A percentile compares a stretch with the other conserved stretches of the same genome.
Conservation (phyloP, 2,888 invertebrate genomes). For the Amphimallon solstitiale region DNA sequence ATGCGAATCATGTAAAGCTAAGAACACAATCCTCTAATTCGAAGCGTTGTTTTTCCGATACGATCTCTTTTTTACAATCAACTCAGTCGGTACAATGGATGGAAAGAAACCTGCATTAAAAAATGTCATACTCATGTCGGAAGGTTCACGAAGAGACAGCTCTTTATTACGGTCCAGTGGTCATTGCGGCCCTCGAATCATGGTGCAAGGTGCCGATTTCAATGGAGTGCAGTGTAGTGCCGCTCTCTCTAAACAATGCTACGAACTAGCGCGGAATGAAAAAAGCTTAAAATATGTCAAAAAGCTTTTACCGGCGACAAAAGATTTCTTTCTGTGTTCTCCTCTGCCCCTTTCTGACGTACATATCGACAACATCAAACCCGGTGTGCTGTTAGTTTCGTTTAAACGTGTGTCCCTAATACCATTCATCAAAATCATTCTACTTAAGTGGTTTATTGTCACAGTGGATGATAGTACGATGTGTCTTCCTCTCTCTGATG, state of each 20-base stretch:
- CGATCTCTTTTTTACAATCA: neutral
- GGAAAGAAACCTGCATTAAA: constrained; percentile 5
- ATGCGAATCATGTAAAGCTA: too few relatives aligned
- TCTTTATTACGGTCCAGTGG: constrained; percentile 46
- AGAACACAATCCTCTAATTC: too few relatives aligned
- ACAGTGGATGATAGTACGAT: constrained; percentile 43
- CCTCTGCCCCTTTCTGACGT: constrained; percentile 1
- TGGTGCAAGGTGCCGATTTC: constrained; percentile 44
- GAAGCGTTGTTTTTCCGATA: neutral
- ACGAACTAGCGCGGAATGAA: constrained; percentile 46
- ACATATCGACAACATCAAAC: neutral
- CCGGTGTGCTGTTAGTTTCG: neutral
- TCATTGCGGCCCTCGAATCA: constrained; percentile 37
- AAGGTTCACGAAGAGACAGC: constrained; percentile 39
- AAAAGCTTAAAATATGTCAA: constrained; percentile 63
- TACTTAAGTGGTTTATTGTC: constrained; percentile 65
- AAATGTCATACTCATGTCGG: constrained; percentile 28
- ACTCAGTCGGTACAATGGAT: constrained; percentile 1
- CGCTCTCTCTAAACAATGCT: constrained; percentile 46
- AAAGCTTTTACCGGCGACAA: constrained; percentile 65
- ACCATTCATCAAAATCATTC: constrained; percentile 61
- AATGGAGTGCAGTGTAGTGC: constrained; percentile 44
- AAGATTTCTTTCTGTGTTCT: constrained; percentile 55
- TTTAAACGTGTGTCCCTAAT: constrained; percentile 56
- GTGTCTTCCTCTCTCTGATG: constrained; percentile 36